These are phyloP conservation scores for Drosophila siamana DNA, from an alignment of 2,888 invertebrate species.

Conservation along the genomic window DNA sequence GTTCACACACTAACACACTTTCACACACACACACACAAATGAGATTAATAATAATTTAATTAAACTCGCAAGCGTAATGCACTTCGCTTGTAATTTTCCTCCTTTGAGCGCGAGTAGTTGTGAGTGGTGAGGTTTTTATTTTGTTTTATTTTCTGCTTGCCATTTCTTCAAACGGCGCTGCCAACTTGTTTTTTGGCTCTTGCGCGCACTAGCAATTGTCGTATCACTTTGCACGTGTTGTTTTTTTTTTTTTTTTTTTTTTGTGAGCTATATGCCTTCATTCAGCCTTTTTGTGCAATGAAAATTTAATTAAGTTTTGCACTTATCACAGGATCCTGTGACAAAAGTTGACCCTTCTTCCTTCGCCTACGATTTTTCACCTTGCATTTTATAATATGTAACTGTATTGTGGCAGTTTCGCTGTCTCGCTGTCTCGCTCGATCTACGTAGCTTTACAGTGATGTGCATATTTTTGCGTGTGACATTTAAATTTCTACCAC, in stretches of 20 bases:
- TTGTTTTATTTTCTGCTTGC: background rate
- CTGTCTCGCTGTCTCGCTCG: background rate
- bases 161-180: conserved; percentile 31
- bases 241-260: conserved; percentile 2
- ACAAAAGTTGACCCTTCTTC: conserved; percentile 21
- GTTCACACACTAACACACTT: conserved; percentile 10
- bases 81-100: conserved; percentile 65
- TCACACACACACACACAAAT: conserved; percentile 47
- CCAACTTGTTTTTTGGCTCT: conserved; percentile 31
- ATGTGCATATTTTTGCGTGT: conserved; percentile 35
- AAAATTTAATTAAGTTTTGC: conserved; percentile 74
- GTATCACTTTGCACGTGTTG: background rate
- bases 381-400: conserved; percentile 26
- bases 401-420: conserved; percentile 6
- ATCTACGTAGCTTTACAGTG: background rate
- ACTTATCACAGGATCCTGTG: conserved; percentile 55
- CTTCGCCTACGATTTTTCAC: conserved; percentile 3
- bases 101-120: background rate
- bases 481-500: conserved; percentile 53
- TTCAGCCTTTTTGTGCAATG: conserved; percentile 34
- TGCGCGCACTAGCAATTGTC: background rate
- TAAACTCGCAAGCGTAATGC: conserved; percentile 76
- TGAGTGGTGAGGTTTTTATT: background rate
- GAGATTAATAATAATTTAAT: conserved; percentile 82
- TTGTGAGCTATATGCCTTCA: conserved; percentile 2